Percentiles rank a stretch among this genome's conserved stretches.
phyloP scores from a whole-genome alignment of 2,113 vertebrate species.

The Alosa alosa region DNA sequence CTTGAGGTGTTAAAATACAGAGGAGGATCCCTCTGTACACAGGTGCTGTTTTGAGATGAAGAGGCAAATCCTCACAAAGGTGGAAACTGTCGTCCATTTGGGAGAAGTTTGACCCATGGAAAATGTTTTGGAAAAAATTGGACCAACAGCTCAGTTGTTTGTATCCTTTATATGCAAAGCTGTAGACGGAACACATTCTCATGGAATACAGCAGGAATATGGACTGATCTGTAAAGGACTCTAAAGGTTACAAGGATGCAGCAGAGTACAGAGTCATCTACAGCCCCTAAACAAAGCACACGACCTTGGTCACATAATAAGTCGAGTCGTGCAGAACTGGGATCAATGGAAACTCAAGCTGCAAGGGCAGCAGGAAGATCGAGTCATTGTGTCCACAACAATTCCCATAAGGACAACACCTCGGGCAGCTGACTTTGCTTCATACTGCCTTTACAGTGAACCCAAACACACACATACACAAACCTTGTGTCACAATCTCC shows the following conservation, averaged over 20 bases:
- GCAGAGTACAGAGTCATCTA: not conserved
- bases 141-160: not conserved
- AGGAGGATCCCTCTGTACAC: not conserved
- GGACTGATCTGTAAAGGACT: not conserved
- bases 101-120: not conserved
- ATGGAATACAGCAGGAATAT: not conserved
- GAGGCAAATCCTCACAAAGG: not conserved
- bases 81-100: not conserved
- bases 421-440: not conserved
- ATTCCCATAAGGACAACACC: not conserved
- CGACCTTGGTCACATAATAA: not conserved
- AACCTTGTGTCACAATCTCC: no score
- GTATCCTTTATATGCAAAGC: not conserved
- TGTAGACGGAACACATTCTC: not conserved
- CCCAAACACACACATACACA: not conserved
- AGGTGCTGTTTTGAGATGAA: not conserved
- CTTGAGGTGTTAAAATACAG: not conserved
- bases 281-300: not conserved
- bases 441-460: no score
- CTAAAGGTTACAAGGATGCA: no score
- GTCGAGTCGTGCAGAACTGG: not conserved
- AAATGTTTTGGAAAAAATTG: not conserved
- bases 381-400: not conserved
- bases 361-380: conserved; percentile 10
- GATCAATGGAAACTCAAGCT: conserved; percentile 41